These are phyloP conservation scores for Zaprionus ghesquierei DNA, from an alignment of 1,140 invertebrate species.

Conservation along the genomic window DNA sequence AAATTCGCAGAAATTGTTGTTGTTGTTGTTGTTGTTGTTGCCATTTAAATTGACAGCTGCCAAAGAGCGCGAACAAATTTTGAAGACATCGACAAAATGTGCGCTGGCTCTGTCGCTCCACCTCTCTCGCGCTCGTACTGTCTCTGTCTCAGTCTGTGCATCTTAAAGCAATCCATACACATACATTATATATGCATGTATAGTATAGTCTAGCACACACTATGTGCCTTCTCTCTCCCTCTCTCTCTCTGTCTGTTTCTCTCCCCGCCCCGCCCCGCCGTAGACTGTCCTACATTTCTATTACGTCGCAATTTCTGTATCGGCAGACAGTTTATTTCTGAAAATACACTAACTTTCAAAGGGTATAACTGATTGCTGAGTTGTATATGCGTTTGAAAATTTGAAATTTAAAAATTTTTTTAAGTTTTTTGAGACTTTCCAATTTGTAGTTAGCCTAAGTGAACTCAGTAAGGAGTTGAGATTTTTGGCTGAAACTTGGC, in stretches of 20 bases:
- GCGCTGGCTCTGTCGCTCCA: neutral
- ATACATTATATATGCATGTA: neutral
- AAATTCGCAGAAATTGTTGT: neutral
- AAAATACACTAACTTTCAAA: neutral
- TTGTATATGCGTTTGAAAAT: neutral
- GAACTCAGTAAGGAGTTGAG: too few species aligned
- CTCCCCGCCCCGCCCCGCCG: too few species aligned
- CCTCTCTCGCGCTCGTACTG: neutral
- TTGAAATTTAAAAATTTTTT: too few species aligned
- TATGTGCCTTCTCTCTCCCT: neutral
- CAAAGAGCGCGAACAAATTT: conserved; percentile 4
- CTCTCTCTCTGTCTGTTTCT: neutral
- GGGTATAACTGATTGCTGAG: neutral
- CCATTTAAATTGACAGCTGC: conserved; percentile 28
- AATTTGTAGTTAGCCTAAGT: too few species aligned
- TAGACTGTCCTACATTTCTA: conserved; percentile 33
- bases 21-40: neutral
- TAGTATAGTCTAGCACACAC: neutral
- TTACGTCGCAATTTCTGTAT: conserved; percentile 43
- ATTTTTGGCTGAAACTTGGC: too few species aligned
- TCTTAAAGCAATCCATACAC: neutral
- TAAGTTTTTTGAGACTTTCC: too few species aligned
- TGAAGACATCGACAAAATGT: neutral
- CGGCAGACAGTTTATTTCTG: conserved; percentile 33
- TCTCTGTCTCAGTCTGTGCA: neutral